Percentiles rank a stretch among this genome's conserved stretches.
These are phyloP conservation scores for Gallinago jamesoni DNA, from an alignment of 2,113 vertebrate species.

Conservation along the genomic window DNA sequence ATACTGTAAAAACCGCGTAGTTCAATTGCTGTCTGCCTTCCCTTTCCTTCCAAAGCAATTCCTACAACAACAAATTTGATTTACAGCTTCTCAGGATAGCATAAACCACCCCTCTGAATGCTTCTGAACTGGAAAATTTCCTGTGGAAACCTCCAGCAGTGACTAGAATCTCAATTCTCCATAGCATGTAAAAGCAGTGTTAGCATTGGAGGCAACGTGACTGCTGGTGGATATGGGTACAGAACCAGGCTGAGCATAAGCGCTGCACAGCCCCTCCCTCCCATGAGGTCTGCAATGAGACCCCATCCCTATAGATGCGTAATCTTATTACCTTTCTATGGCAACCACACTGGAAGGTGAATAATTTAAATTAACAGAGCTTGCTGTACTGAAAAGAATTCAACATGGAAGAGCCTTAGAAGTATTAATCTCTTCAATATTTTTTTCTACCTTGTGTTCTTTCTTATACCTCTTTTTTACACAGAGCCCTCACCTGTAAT, in stretches of 20 bases:
- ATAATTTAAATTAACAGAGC: not conserved
- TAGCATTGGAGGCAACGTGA: accelerated
- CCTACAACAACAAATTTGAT: not conserved
- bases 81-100: not conserved
- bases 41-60: not conserved
- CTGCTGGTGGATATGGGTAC: not conserved
- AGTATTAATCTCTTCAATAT: not conserved
- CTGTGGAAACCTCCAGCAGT: not conserved
- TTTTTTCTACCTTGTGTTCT: not conserved
- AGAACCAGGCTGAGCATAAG: not conserved
- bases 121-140: not conserved
- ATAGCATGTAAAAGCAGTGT: not conserved
- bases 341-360: not conserved
- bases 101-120: not conserved
- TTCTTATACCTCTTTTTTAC: not conserved
- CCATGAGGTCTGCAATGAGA: not conserved
- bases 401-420: not conserved
- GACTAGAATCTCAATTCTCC: not conserved
- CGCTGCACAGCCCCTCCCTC: not conserved
- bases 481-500: not conserved
- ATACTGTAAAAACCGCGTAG: not conserved
- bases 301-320: not conserved
- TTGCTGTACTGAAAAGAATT: not conserved
- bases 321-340: not conserved
- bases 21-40: not conserved